These are phyloP conservation scores for Gavia stellata DNA, from an alignment of 2,113 vertebrate species.

Conservation along the genomic window DNA sequence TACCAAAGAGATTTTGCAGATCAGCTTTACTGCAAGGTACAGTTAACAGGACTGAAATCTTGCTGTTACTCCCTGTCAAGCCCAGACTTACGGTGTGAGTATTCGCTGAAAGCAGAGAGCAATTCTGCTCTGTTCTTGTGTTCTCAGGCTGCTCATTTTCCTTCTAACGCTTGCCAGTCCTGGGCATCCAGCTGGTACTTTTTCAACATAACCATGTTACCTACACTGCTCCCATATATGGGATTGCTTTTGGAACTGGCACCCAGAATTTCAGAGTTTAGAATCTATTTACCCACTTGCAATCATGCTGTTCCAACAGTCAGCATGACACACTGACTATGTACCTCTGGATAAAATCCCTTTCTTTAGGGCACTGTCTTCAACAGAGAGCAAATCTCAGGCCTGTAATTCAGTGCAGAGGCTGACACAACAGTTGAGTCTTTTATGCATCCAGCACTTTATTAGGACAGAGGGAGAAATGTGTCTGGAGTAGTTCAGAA, in stretches of 20 bases:
- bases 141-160: background rate
- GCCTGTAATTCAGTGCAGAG: background rate
- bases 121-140: background rate
- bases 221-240: background rate
- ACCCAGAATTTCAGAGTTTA: background rate
- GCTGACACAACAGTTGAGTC: background rate
- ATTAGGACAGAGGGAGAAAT: background rate
- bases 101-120: background rate
- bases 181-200: background rate
- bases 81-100: rapidly evolving
- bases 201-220: background rate
- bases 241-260: background rate
- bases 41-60: background rate
- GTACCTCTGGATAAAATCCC: background rate
- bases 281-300: background rate
- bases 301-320: background rate
- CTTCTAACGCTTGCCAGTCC: background rate
- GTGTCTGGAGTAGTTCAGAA: background rate
- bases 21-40: conserved; percentile 88
- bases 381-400: background rate
- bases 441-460: background rate
- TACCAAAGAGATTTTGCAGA: conserved; percentile 67
- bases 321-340: background rate
- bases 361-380: background rate
- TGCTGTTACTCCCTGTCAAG: background rate